Evolutionary conservation across 2,797 vertebrate genomes (phyloP), one percentile per base, ranked within the genome.

Genomic region (Podarcis siculus): DNA sequence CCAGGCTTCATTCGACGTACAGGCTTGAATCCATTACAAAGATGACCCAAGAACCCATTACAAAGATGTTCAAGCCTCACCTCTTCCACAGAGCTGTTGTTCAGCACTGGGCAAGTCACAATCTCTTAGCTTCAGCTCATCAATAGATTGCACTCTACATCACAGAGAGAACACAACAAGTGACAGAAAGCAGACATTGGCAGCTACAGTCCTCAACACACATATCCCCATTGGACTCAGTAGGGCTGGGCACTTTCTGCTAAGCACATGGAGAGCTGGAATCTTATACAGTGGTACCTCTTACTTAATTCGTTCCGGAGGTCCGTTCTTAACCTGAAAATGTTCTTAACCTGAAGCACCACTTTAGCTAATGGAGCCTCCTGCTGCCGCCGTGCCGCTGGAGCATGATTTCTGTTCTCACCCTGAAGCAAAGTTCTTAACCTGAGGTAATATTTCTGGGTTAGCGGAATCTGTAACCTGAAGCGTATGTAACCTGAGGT

Each of bases 1-100:
- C 69, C 25, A 76, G 69, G 81, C 42, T 86, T 79, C 80, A 77
- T 86, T 91, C 17, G 8, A 64, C 35, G 3, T n/a, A 27, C 25
- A 83, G 27, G 72, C 35, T 19, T 58, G 66, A 30, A 82, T 76
- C 58, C 25, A 37, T 39, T n/a, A 83, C 17, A 32, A 45, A 35
- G 71, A 86, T 86, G 76, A 67, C 4, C 37, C 1, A 3, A 19
- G 32, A n/a, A n/a, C n/a, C 58, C 25, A 37, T 39, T n/a, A 83
- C 17, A 32, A 45, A 35, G 71, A 86, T 37, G 42, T 42, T 32
- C 30, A 30, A 61, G 25, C 23, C 30, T 10, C 42, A 9, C 19
- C 1, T 64, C n/a, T 83, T 67, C 32, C 32, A 69, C 39, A 39
- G 42, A 55, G 27, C 55, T 67, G n/a, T 39, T 67, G 37, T 67